These are phyloP conservation scores for Graphium colonna DNA, from an alignment of 2,888 invertebrate species.

Conservation along the genomic window DNA sequence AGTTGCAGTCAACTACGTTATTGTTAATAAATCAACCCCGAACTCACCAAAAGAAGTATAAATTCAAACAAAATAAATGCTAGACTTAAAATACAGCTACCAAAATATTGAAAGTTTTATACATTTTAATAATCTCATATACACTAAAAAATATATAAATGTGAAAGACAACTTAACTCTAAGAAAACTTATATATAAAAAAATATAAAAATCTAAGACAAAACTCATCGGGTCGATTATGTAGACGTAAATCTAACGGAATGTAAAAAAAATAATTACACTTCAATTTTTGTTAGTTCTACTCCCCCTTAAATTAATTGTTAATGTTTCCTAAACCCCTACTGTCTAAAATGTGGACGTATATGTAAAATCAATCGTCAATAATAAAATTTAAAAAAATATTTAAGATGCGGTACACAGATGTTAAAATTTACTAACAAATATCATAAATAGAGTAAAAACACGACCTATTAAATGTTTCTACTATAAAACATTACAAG, in stretches of 20 bases:
- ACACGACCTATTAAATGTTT: no score
- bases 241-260: constrained; percentile 65
- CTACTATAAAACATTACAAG: no score
- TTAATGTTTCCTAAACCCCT: constrained; percentile 75
- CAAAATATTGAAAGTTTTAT: constrained; percentile 58
- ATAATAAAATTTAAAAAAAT: constrained; percentile 23
- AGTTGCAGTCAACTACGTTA: no score
- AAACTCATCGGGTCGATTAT: constrained; percentile 55
- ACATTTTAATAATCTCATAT: constrained; percentile 63
- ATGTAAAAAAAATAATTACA: constrained; percentile 52
- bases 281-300: constrained; percentile 59
- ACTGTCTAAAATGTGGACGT: no score
- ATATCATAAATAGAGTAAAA: neutral
- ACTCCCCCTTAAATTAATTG: constrained; percentile 66
- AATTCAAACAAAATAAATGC: constrained; percentile 55
- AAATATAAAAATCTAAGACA: constrained; percentile 27
- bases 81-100: constrained; percentile 67
- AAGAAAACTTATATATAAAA: constrained; percentile 33
- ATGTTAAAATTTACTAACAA: constrained; percentile 3
- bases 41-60: neutral
- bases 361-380: constrained; percentile 51
- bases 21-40: no score
- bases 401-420: constrained; percentile 22
- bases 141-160: constrained; percentile 35
- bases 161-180: constrained; percentile 37